A percentile compares a stretch with the other conserved stretches of the same genome.
Conservation (phyloP, 2,113 vertebrate species). For the Odocoileus virginianus region DNA sequence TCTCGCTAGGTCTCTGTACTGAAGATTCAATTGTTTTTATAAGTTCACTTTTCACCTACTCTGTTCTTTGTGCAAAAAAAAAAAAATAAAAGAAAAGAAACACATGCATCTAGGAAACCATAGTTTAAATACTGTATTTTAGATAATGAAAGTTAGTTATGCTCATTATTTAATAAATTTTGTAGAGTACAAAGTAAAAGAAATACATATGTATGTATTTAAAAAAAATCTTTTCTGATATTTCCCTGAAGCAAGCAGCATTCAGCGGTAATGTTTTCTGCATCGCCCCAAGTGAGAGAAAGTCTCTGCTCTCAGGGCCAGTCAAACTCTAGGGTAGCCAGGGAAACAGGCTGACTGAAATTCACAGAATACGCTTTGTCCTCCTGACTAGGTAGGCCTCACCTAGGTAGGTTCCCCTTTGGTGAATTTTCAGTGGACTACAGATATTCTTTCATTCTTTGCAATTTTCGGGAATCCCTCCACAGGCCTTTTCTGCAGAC, state of each 20-base stretch:
- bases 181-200: conserved; percentile 82
- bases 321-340: not conserved
- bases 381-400: not conserved
- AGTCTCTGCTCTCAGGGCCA: not conserved
- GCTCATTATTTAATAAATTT: conserved; percentile 83
- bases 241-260: not conserved
- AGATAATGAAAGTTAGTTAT: conserved; percentile 66
- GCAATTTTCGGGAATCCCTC: not conserved
- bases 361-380: not conserved
- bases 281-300: not conserved
- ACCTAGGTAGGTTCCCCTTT: not conserved
- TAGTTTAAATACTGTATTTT: conserved; percentile 76
- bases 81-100: not conserved
- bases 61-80: conserved; percentile 31
- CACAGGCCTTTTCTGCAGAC: not conserved
- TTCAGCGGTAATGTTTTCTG: not conserved
- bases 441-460: not conserved
- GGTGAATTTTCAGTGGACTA: not conserved
- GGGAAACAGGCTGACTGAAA: not conserved
- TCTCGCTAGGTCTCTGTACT: conserved; percentile 52
- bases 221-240: not conserved
- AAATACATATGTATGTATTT: not conserved
- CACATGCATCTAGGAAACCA: conserved; percentile 34
- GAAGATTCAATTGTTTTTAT: conserved; percentile 13
- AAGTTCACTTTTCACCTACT: conserved; percentile 55